Percentiles rank a stretch among this genome's conserved stretches.
Conservation (phyloP, 1,140 invertebrate genomes). For the Eriocheir sinensis region DNA sequence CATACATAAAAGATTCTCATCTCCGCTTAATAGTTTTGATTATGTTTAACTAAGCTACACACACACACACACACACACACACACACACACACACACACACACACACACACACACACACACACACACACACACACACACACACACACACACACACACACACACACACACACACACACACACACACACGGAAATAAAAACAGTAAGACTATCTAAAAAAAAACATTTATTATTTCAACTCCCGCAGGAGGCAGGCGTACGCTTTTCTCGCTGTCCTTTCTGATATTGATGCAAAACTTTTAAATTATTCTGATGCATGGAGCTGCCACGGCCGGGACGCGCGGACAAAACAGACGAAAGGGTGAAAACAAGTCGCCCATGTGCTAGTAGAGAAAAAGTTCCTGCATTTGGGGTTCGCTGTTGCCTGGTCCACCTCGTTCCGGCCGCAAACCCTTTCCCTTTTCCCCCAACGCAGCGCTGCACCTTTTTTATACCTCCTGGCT, state of each 20-base stretch:
- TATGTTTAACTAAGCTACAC: no score
- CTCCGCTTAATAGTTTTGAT: no score
- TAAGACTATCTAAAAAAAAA: no score
- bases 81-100: no score
- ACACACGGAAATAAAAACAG: background rate
- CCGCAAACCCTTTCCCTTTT: background rate
- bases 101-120: no score
- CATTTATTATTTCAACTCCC: background rate
- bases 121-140: background rate
- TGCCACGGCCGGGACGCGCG: background rate
- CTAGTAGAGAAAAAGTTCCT: constrained; percentile 17
- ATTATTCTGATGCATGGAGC: background rate
- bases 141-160: constrained; percentile 23
- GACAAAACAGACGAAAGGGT: background rate
- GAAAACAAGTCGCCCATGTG: background rate
- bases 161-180: constrained; percentile 44
- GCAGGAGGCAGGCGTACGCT: background rate
- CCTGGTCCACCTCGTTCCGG: background rate
- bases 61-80: no score
- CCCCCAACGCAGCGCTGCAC: background rate
- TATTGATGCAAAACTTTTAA: background rate
- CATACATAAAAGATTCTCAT: no score
- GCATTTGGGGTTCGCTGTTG: background rate
- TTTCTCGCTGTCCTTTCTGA: background rate
- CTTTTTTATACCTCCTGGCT: background rate